phyloP scores from a whole-genome alignment of 2,113 vertebrate species.

The Nipponia nippon region DNA sequence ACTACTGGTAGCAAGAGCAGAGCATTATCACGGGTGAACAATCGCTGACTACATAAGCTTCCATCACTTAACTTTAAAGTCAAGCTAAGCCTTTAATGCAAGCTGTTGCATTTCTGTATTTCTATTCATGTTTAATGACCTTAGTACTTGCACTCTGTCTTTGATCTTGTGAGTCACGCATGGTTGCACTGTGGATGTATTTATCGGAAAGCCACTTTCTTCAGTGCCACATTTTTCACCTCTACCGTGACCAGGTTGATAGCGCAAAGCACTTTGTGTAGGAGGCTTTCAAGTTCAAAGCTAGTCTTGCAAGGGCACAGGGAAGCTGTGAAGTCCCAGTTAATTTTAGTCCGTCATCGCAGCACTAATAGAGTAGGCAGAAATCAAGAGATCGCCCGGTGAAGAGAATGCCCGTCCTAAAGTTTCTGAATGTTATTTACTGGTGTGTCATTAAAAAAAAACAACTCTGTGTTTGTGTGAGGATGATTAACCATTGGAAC shows the following conservation, averaged over 20 bases:
- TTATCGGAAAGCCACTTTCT: slow-evolving; percentile 40
- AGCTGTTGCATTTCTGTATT: slow-evolving; percentile 59
- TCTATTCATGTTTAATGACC: slow-evolving; percentile 51
- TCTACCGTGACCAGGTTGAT: slow-evolving; percentile 33
- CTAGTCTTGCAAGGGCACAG: slow-evolving; percentile 15
- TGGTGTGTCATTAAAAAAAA: neutral
- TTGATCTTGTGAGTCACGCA: slow-evolving; percentile 42
- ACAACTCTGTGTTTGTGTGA: neutral
- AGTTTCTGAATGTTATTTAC: neutral
- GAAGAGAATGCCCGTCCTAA: neutral
- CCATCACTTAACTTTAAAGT: slow-evolving; percentile 42
- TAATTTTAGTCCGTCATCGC: slow-evolving; percentile 9
- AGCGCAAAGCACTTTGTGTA: neutral
- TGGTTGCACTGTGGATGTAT: slow-evolving; percentile 20
- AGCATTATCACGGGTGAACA: slow-evolving; percentile 24
- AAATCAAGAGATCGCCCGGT: neutral
- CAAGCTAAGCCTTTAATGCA: slow-evolving; percentile 48
- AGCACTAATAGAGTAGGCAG: neutral
- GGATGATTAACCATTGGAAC: slow-evolving; percentile 54
- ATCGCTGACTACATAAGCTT: slow-evolving; percentile 32
- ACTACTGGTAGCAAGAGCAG: neutral
- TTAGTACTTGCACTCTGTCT: slow-evolving; percentile 14
- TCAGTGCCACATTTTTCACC: slow-evolving; percentile 8
- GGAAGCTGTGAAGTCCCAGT: slow-evolving; percentile 40
- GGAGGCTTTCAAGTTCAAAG: slow-evolving; percentile 67